Evolutionary conservation across 2,888 invertebrate genomes (phyloP), one percentile per base, ranked within the genome.

Genomic region (Clunio marinus): DNA sequence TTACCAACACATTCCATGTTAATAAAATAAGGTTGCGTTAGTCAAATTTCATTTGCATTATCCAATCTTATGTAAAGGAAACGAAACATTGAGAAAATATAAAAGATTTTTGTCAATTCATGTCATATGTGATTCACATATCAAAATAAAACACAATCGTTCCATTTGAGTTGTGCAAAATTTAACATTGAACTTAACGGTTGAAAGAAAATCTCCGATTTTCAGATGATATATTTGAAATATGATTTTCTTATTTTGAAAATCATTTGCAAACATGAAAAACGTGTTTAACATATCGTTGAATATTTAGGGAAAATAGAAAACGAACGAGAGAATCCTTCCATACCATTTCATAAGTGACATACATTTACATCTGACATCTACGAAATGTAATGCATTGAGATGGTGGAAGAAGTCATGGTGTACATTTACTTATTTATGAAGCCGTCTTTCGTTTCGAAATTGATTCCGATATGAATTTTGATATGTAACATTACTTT

Each of bases 401-500:
- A 28, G 59, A 25, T 10, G n/a, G 22, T 63, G 15, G 4, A 51
- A 17, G 51, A 7, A 51, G 20, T 17, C 24, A 3, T 22, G 24
- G 20, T 1, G 13, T 27, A 25, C 28, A 28, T 66, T 55, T 55
- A 66, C 63, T 63, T 66, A 66, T 66, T 66, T 66, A 66, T 66
- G 66, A 66, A 51, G 55, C 45, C 25, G 57, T 22, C 46, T 51
- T 22, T 32, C 24, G 22, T 15, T 13, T 55, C 13, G 59, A 25
- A 35, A 28, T 35, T 59, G 66, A 46, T 66, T 27, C 17, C 32
- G 51, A 66, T 66, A 66, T 66, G 66, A 66, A 66, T 66, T 66
- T 66, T 66, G 66, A 66, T 66, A 51, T 55, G 63, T n/a, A 46
- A 66, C 66, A 66, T 66, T 66, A 55, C 32, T 66, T 66, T 66